Evolutionary conservation across 2,888 invertebrate genomes (phyloP), one percentile per base, ranked within the genome.

Genomic region (Ectemnius cavifrons): DNA sequence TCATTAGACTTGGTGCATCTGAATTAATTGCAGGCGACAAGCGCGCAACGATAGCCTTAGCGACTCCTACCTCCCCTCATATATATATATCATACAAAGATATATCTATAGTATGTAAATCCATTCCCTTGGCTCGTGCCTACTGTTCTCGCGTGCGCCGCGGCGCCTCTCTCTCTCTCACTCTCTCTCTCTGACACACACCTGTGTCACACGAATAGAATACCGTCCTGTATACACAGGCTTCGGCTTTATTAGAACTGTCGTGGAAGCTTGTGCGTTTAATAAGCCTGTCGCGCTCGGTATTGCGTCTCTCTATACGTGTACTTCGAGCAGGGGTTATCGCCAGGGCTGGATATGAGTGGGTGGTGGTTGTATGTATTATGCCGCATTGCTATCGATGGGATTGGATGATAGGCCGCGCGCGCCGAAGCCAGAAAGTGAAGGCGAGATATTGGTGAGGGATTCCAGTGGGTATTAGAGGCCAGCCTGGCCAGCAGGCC

Each of bases 321-420:
- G 20, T 20, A 20, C 1, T 20, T 20, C 20, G 20, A 1, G 37
- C 37, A 11, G 11, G 37, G 8, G 37, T 23, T 23, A 23, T 23
- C 23, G 37, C 8, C 0, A 37, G 59, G 14, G 46, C n/a, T 14
- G 13, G 11, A 46, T 66, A 56, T 28, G 49, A 67, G 66, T 45
- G 37, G n/a, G 16, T 45, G 37, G n/a, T n/a, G 14, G 46, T 65
- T 28, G 2, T 23, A 8, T 45, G 57, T 57, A 64, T 47, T 49
- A 64, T 47, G 59, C 59, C 64, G 46, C 14, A 46, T 23, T 28
- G 18, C n/a, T 27, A 28, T 37, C 61, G 57, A 46, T 37, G 20
- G n/a, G 37, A 37, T 37, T 11, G 37, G 37, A 37, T 37, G 37
- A 37, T 37, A 37, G 37, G 11, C 37, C 37, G 37, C 37, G 37